Evolutionary conservation across 2,888 invertebrate genomes (phyloP), one percentile per base, ranked within the genome.

Genomic region (Hirtodrosophila confusa): DNA sequence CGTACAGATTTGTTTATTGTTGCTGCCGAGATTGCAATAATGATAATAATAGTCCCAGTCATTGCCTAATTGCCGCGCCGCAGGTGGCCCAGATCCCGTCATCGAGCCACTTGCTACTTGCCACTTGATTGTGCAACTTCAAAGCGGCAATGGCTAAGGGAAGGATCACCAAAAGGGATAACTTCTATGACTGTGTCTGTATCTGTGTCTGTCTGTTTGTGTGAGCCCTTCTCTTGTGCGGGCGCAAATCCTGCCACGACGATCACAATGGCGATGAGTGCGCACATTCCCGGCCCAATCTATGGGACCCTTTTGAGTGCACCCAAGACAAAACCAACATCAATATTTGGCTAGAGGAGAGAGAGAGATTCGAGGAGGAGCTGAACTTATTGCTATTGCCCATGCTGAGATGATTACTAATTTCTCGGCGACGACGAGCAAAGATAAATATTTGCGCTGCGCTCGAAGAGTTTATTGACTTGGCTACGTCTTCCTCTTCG

Each of bases 391-490:
- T 17, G 17, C 17, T 41, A 44, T 37, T 47, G 27, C 27, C 27
- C 27, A 47, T 55, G 39, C 39, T 40, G 48, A 64, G 75, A 68
- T 82, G 82, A 75, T 82, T 86, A 84, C 87, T 80, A 82, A 82
- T 88, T 85, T 76, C 87, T 84, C 71, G 87, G 71, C 79, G 17
- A 17, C 17, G 17, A 17, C 17, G 17, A 17, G 88, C 58, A 60
- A 85, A 80, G 68, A 80, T 69, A 82, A 88, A 89, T 80, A 83
- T 89, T 89, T 87, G 77, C 80, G 78, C 64, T 75, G 78, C 78
- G 82, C 80, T 89, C 72, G 72, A 82, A 75, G 69, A 73, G 74
- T 78, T 80, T 76, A 74, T 73, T 78, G 78, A 75, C 78, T 80
- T 69, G 70, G 60, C 75, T 58, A 40, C 58, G 75, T 55, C 80